A percentile compares a stretch with the other conserved stretches of the same genome.
These are phyloP conservation scores for Caenorhabditis afra DNA, from an alignment of 2,888 invertebrate genomes.

Conservation along the genomic window DNA sequence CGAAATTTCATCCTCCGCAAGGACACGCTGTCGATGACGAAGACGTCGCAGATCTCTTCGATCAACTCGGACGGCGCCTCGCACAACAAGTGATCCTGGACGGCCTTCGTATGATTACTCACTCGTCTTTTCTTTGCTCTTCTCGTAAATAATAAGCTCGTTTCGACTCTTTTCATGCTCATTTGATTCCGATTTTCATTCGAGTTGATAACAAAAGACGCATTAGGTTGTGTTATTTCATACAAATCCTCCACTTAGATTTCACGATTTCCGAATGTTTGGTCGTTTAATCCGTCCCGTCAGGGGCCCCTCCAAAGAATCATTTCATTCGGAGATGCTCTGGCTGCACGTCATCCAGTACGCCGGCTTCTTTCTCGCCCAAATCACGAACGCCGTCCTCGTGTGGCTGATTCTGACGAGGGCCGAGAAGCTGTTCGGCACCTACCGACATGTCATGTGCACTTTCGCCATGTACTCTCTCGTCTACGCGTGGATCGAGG, in stretches of 20 bases:
- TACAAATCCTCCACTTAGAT: no score
- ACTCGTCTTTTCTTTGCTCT: no score
- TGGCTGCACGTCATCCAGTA: slow-evolving; percentile 47
- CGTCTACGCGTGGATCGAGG: slow-evolving; percentile 41
- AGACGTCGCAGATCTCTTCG: slow-evolving; percentile 19
- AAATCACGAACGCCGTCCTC: slow-evolving; percentile 23
- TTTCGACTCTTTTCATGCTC: no score
- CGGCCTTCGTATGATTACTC: no score
- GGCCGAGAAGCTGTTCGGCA: slow-evolving; percentile 37
- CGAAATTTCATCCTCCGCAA: slow-evolving; percentile 17
- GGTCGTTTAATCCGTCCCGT: no score
- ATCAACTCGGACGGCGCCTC: slow-evolving; percentile 11
- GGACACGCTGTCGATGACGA: slow-evolving; percentile 7
- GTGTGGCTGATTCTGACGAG: slow-evolving; percentile 33
- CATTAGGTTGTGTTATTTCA: no score
- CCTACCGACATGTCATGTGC: slow-evolving; percentile 41
- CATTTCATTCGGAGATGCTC: slow-evolving; percentile 33
- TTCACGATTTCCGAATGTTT: no score
- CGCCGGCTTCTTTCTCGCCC: slow-evolving; percentile 25
- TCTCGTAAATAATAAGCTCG: no score
- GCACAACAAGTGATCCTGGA: not conserved
- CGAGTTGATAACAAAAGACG: no score
- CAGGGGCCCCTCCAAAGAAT: no score
- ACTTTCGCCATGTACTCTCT: slow-evolving; percentile 42
- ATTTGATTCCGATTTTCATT: no score